Percentiles rank a stretch among this genome's conserved stretches.
Conservation (phyloP, 2,113 vertebrate species). For the Pelusios castaneus region DNA sequence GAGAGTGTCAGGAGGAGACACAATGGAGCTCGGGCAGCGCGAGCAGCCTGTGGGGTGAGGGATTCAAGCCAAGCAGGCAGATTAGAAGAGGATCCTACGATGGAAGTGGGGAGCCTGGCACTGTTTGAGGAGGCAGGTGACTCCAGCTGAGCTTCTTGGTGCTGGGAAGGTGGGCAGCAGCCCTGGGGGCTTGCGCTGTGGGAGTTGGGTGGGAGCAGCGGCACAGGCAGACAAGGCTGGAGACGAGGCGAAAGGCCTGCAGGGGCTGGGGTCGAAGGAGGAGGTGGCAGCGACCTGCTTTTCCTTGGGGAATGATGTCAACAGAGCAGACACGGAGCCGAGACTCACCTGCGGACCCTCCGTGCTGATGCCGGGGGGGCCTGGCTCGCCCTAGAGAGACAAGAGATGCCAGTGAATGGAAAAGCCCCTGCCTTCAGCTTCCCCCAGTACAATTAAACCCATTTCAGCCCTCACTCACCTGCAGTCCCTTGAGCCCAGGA, state of each 20-base stretch:
- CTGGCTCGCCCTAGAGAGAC: slow-evolving; percentile 76
- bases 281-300: neutral
- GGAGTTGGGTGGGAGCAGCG: fast-evolving
- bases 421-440: fast-evolving
- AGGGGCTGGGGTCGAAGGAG: neutral
- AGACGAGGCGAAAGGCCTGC: neutral
- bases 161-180: neutral
- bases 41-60: neutral
- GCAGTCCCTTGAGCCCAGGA: slow-evolving; percentile 84
- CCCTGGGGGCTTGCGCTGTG: neutral
- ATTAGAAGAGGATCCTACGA: neutral
- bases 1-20: neutral
- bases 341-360: slow-evolving; percentile 73
- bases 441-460: neutral
- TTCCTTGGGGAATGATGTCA: neutral
- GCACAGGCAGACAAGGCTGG: fast-evolving
- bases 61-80: neutral
- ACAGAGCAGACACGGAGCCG: neutral
- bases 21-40: neutral
- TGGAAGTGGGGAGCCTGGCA: neutral
- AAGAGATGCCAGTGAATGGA: neutral
- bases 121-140: neutral
- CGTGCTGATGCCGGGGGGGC: slow-evolving; percentile 59
- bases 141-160: neutral
- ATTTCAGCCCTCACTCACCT: slow-evolving; percentile 72